These are phyloP conservation scores for Liolophura sinensis DNA, from an alignment of 1,140 invertebrate genomes.

Conservation along the genomic window DNA sequence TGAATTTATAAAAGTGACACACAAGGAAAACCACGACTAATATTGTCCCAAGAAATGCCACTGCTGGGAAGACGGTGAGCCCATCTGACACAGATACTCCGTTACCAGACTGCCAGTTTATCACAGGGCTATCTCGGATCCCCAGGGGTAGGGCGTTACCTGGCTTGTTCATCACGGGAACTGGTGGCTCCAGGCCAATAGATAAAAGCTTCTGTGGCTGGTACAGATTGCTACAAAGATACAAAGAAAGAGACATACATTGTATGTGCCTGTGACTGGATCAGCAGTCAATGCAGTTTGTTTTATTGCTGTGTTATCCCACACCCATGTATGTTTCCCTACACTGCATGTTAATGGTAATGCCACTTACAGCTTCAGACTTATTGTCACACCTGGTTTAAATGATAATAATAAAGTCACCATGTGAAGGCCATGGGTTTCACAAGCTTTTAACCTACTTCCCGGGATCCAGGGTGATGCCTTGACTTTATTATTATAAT, in stretches of 20 bases:
- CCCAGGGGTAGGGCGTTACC: conserved; percentile 17
- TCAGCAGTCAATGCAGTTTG: not conserved
- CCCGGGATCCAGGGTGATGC: too few relatives aligned
- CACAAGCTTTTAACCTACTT: too few relatives aligned
- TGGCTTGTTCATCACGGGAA: conserved; percentile 21
- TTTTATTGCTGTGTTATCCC: not conserved
- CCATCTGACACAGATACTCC: conserved; percentile 12
- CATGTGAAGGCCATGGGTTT: too few relatives aligned
- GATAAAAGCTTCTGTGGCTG: conserved; percentile 74
- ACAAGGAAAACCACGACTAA: conserved; percentile 46
- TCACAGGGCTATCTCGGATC: conserved; percentile 9
- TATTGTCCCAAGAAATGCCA: conserved; percentile 47
- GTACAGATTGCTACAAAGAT: conserved; percentile 70
- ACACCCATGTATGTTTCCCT: too few relatives aligned
- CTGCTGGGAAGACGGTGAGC: conserved; percentile 36
- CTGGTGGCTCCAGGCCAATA: conserved; percentile 54
- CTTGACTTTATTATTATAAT: too few relatives aligned
- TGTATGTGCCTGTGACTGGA: too few relatives aligned
- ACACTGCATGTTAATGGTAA: too few relatives aligned
- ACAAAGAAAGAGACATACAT: conserved; percentile 13
- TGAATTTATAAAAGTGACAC: conserved; percentile 42
- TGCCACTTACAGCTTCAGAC: too few relatives aligned
- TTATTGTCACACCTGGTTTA: too few relatives aligned
- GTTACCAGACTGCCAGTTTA: conserved; percentile 6
- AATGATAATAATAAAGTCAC: too few relatives aligned